A percentile compares a stretch with the other conserved stretches of the same genome.
Conservation (phyloP, 2,113 vertebrate species). For the Mirounga angustirostris region DNA sequence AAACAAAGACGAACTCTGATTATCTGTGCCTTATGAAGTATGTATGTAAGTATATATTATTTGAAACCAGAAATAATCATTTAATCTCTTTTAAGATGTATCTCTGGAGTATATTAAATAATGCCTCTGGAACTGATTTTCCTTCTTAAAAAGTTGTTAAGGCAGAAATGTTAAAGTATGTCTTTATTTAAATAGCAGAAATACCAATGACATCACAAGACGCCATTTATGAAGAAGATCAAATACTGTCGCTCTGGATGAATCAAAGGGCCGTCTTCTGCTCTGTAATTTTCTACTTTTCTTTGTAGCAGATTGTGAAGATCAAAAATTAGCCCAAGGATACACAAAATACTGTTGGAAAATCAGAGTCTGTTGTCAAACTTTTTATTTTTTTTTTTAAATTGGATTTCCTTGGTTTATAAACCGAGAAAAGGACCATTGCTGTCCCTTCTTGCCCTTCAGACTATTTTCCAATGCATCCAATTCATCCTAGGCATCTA, state of each 20-base stretch:
- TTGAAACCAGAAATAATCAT: background rate
- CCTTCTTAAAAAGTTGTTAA: background rate
- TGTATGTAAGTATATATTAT: background rate
- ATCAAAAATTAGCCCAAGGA: constrained; percentile 7
- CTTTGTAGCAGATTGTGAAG: background rate
- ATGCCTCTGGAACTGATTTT: background rate
- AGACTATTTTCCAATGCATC: background rate
- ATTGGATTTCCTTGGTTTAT: background rate
- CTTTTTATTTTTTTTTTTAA: background rate
- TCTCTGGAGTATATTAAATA: background rate
- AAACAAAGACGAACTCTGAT: background rate
- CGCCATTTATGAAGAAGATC: constrained; percentile 19
- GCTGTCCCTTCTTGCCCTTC: background rate
- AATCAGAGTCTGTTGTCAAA: constrained; percentile 27
- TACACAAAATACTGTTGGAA: background rate
- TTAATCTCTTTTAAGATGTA: background rate
- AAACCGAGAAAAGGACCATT: background rate
- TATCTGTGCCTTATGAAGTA: background rate
- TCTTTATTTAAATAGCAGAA: background rate
- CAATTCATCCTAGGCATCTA: background rate
- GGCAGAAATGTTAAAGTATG: background rate
- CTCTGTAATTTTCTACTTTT: constrained; percentile 39
- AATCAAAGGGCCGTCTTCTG: background rate
- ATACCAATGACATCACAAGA: background rate
- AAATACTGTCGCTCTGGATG: background rate